Percentiles rank a stretch among this genome's conserved stretches.
Conservation (phyloP, 1,140 invertebrate genomes). For the Aricia agestis region DNA sequence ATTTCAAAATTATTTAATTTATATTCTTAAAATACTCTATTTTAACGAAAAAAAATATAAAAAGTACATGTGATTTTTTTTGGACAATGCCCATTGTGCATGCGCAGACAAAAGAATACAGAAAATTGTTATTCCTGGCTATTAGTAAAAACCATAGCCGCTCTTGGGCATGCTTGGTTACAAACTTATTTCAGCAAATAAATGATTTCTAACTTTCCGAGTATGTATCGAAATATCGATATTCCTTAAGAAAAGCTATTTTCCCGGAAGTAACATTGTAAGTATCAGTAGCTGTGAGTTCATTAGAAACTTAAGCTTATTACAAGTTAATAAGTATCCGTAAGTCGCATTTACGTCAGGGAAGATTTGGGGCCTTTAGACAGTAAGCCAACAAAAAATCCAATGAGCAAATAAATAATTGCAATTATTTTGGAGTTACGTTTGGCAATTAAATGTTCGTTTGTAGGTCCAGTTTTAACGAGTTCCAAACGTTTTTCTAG, state of each 20-base stretch:
- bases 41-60: no score
- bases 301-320: constrained; percentile 55
- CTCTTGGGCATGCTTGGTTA: no score
- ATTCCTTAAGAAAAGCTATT: background rate
- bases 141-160: no score
- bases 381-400: constrained; percentile 55
- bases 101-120: no score
- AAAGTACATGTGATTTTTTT: no score
- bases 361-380: constrained; percentile 54
- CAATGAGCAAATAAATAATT: constrained; percentile 54
- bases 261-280: background rate
- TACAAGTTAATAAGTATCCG: constrained; percentile 65
- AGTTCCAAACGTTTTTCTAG: background rate
- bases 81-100: no score
- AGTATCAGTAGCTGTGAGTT: constrained; percentile 17
- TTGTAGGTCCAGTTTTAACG: background rate
- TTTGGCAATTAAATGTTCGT: constrained; percentile 1
- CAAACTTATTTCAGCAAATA: no score
- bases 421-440: constrained; percentile 22
- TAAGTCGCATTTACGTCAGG: constrained; percentile 64
- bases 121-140: no score
- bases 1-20: no score
- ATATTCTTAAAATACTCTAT: no score
- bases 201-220: no score
- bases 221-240: background rate